Conservation (phyloP, 2,113 vertebrate species). For the Seriola dumerili region DNA sequence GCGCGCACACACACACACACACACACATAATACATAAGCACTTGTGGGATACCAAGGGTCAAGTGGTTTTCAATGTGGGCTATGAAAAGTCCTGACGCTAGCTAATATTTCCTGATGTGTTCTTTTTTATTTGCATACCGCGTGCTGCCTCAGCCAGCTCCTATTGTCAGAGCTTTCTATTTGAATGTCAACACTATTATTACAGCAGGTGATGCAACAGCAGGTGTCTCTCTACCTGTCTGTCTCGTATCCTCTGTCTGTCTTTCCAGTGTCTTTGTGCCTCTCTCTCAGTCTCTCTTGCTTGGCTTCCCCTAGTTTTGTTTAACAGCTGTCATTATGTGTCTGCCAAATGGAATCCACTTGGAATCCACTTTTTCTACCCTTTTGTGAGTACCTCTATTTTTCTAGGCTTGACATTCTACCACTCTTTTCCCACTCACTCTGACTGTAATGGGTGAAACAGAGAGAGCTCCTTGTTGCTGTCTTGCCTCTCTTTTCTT, state of each 20-base stretch:
- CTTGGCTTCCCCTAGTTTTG: conserved; percentile 56
- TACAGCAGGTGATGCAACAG: conserved; percentile 76
- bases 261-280: conserved; percentile 32
- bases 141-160: conserved; percentile 76
- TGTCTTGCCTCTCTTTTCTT: conserved; percentile 54
- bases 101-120: conserved; percentile 85
- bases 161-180: conserved; percentile 70
- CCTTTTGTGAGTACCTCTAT: conserved; percentile 56
- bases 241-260: conserved; percentile 27
- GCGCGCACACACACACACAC: background rate
- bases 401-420: conserved; percentile 63
- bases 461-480: conserved; percentile 60
- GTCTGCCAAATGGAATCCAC: conserved; percentile 72
- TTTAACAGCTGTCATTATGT: conserved; percentile 77
- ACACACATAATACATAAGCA: conserved; percentile 53
- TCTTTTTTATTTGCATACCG: conserved; percentile 76
- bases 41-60: conserved; percentile 71
- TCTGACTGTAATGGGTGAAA: conserved; percentile 72
- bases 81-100: conserved; percentile 78
- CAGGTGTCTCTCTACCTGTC: conserved; percentile 60
- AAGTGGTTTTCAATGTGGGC: conserved; percentile 71
- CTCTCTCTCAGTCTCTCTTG: conserved; percentile 19
- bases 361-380: conserved; percentile 62
- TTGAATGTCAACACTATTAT: conserved; percentile 81
- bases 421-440: conserved; percentile 48